phyloP scores from a whole-genome alignment of 2,888 invertebrate genomes.

The Herminia tarsipennalis region DNA sequence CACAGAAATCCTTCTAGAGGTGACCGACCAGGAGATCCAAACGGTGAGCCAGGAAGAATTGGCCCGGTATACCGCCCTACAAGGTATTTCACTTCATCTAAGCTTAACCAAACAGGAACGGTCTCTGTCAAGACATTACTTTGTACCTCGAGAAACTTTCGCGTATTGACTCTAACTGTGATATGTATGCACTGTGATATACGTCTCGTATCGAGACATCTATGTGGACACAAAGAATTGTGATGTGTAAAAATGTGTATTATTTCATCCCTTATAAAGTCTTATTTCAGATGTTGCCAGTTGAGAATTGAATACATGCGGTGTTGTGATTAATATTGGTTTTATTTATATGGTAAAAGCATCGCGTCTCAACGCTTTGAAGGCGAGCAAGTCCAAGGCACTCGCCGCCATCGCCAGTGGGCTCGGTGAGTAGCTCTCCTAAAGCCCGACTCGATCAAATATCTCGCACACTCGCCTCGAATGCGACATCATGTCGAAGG shows the following conservation, averaged over 20 bases:
- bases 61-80: slow-evolving; percentile 91
- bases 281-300: slow-evolving; percentile 81
- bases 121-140: slow-evolving; percentile 60
- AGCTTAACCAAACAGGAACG: slow-evolving; percentile 64
- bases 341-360: slow-evolving; percentile 88
- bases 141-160: slow-evolving; percentile 60
- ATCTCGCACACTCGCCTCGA: slow-evolving; percentile 36
- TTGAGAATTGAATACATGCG: slow-evolving; percentile 72
- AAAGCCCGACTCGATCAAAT: slow-evolving; percentile 36
- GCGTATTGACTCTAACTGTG: slow-evolving; percentile 70
- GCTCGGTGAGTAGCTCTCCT: slow-evolving; percentile 92
- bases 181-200: slow-evolving; percentile 55
- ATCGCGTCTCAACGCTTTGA: slow-evolving; percentile 89
- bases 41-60: slow-evolving; percentile 94
- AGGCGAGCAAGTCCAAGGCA: slow-evolving; percentile 92
- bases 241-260: slow-evolving; percentile 61
- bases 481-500: neutral
- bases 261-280: slow-evolving; percentile 75
- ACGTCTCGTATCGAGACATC: slow-evolving; percentile 39
- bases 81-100: slow-evolving; percentile 90
- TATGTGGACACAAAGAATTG: slow-evolving; percentile 56
- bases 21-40: slow-evolving; percentile 95
- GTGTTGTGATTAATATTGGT: slow-evolving; percentile 84
- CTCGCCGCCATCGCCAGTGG: slow-evolving; percentile 95
- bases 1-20: slow-evolving; percentile 97